Evolutionary conservation across 2,888 invertebrate species (phyloP).

Genomic region (Syrphus vitripennis): DNA sequence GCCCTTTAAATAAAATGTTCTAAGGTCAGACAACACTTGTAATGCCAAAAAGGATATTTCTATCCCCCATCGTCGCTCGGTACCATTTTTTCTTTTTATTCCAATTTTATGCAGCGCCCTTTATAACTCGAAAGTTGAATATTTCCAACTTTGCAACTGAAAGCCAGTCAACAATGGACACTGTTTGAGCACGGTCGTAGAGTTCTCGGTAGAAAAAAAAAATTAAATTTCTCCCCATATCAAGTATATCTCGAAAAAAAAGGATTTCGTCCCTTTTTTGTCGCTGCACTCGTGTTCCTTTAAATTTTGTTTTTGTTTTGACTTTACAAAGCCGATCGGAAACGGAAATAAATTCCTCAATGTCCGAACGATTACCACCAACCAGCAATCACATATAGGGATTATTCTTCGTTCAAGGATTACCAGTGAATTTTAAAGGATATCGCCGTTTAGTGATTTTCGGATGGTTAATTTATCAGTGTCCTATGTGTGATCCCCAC

Average conservation of each 20-base stretch:
- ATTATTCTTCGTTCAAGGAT: constrained; percentile 66
- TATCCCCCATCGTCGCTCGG: constrained; percentile 29
- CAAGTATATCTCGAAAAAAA: background rate
- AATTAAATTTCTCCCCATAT: background rate
- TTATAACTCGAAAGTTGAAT: constrained; percentile 13
- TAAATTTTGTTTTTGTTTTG: background rate
- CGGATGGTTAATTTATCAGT: constrained; percentile 62
- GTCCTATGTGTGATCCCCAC: constrained; percentile 4
- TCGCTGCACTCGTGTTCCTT: background rate
- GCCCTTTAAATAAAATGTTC: constrained; percentile 45
- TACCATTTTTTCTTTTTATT: too few species aligned
- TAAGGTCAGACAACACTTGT: constrained; percentile 70
- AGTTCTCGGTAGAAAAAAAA: background rate
- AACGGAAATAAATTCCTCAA: constrained; percentile 59
- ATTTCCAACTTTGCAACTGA: constrained; percentile 12
- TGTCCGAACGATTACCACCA: constrained; percentile 65
- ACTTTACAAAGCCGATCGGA: constrained; percentile 19
- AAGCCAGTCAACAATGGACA: constrained; percentile 56
- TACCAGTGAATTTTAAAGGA: constrained; percentile 70
- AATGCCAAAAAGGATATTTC: constrained; percentile 45
- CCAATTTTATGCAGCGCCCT: constrained; percentile 50
- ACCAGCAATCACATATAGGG: constrained; percentile 65
- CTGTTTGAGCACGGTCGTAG: constrained; percentile 54
- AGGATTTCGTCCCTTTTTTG: constrained; percentile 16
- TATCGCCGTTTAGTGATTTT: constrained; percentile 63